Evolutionary conservation across 2,888 invertebrate species (phyloP).

Genomic region (Apodemia zela): DNA sequence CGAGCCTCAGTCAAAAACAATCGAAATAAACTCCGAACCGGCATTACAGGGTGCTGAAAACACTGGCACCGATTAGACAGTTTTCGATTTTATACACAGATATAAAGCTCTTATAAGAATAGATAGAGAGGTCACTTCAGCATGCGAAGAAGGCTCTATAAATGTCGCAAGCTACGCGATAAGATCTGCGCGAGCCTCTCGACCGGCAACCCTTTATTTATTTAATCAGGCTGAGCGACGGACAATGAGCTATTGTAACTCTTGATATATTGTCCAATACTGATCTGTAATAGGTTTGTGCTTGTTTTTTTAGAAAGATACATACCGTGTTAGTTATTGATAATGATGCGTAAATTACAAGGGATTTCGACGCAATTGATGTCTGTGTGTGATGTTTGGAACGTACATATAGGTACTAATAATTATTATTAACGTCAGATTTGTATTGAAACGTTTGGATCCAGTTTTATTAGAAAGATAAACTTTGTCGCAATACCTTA

Average conservation of each 20-base stretch:
- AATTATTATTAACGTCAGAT: neutral
- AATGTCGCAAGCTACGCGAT: slow-evolving; percentile 61
- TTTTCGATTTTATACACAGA: slow-evolving; percentile 41
- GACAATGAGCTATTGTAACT: slow-evolving; percentile 77
- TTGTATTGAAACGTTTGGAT: neutral
- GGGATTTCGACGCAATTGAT: neutral
- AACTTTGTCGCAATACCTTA: too few species aligned
- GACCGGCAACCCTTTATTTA: slow-evolving; percentile 75
- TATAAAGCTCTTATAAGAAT: slow-evolving; percentile 49
- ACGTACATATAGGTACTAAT: neutral
- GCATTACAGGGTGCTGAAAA: slow-evolving; percentile 33
- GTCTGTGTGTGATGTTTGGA: neutral
- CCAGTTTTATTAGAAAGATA: neutral
- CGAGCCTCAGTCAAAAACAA: slow-evolving; percentile 40
- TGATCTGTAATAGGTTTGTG: slow-evolving; percentile 55
- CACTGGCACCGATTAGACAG: slow-evolving; percentile 45
- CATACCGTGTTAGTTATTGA: slow-evolving; percentile 28
- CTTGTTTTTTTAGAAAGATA: slow-evolving; percentile 46
- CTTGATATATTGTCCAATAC: slow-evolving; percentile 65
- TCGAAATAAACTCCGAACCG: slow-evolving; percentile 42
- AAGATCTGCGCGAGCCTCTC: slow-evolving; percentile 66
- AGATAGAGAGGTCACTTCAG: slow-evolving; percentile 51
- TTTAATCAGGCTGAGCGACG: slow-evolving; percentile 75
- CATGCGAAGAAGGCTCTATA: slow-evolving; percentile 44
- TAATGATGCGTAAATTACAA: slow-evolving; percentile 33